These are phyloP conservation scores for Taxidea taxus DNA, from an alignment of 2,113 vertebrate genomes.

Conservation along the genomic window DNA sequence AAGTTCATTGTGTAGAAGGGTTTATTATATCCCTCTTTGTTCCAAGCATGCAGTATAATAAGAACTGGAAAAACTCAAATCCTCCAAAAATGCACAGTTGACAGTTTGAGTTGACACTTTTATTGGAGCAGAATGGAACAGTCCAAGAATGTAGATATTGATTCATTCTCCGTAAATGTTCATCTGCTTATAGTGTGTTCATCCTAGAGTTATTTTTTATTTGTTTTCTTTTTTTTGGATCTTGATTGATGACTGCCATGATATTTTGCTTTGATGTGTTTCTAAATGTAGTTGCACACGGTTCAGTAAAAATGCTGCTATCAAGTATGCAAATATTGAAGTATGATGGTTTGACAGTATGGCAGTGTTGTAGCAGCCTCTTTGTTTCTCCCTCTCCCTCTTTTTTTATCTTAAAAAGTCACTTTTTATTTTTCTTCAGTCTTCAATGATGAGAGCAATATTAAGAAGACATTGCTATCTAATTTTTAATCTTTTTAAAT, in stretches of 20 bases:
- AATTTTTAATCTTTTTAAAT: conserved; percentile 85
- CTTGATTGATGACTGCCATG: conserved; percentile 81
- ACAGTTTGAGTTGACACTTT: conserved; percentile 76
- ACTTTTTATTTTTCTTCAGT: conserved; percentile 81
- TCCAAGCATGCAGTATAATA: conserved; percentile 88
- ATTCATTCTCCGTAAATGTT: conserved; percentile 80
- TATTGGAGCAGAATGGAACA: conserved; percentile 76
- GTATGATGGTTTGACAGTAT: conserved; percentile 78
- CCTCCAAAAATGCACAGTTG: conserved; percentile 80
- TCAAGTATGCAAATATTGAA: conserved; percentile 85
- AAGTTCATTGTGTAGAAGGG: conserved; percentile 87
- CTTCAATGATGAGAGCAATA: conserved; percentile 89
- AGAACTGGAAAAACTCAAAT: conserved; percentile 84
- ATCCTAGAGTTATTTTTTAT: conserved; percentile 72
- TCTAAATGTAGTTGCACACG: conserved; percentile 83
- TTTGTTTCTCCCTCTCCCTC: conserved; percentile 45
- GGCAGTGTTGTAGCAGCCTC: conserved; percentile 84
- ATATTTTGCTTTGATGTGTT: conserved; percentile 82
- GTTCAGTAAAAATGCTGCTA: conserved; percentile 88
- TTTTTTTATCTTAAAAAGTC: conserved; percentile 75
- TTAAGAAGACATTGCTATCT: conserved; percentile 84
- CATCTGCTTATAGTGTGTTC: conserved; percentile 80
- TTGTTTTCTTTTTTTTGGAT: conserved; percentile 71
- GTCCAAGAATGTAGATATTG: conserved; percentile 83
- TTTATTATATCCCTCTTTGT: conserved; percentile 84